Percentiles rank a stretch among this genome's conserved stretches.
These are phyloP conservation scores for Entomyzon cyanotis DNA, from an alignment of 2,113 vertebrate species.

Conservation along the genomic window DNA sequence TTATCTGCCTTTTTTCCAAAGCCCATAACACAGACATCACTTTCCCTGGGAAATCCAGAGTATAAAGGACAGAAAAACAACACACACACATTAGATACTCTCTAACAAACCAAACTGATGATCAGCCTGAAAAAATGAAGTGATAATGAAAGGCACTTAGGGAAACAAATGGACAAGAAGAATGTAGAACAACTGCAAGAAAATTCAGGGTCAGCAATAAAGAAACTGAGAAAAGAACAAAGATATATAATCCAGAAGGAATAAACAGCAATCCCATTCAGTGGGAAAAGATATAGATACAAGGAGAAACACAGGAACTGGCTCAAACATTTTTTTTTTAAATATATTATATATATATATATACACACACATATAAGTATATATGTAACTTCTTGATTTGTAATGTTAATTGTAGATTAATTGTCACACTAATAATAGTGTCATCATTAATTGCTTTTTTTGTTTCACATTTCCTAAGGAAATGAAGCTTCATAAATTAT, in stretches of 20 bases:
- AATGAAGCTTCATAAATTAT: neutral
- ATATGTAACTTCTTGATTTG: neutral
- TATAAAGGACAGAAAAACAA: neutral
- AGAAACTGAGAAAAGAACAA: neutral
- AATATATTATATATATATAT: neutral
- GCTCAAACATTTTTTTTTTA: neutral
- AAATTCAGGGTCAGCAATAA: neutral
- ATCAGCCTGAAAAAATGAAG: neutral
- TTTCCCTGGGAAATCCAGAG: neutral
- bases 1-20: neutral
- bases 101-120: neutral
- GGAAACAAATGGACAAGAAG: neutral
- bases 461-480: conserved; percentile 4
- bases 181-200: neutral
- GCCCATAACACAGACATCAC: neutral
- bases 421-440: neutral
- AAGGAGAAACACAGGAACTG: neutral
- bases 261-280: neutral
- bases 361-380: neutral
- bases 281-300: neutral
- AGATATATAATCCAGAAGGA: neutral
- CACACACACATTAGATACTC: neutral
- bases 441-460: neutral
- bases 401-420: conserved; percentile 22
- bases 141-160: neutral